A percentile compares a stretch with the other conserved stretches of the same genome.
Evolutionary conservation across 2,113 vertebrate genomes (phyloP).

Genomic region (Gymnogyps californianus): DNA sequence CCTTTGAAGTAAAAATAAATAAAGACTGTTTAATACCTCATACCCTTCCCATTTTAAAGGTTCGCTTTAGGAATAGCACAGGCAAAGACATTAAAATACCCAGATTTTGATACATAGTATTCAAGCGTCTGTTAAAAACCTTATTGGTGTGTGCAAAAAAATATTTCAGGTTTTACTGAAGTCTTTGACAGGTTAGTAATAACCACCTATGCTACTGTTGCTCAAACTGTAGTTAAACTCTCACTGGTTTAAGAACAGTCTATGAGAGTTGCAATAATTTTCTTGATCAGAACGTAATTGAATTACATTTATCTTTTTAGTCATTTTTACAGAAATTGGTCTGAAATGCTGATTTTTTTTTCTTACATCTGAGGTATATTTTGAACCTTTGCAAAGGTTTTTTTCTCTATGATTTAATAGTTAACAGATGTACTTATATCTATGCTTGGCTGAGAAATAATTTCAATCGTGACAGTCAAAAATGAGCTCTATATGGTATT

Average conservation of each 20-base stretch:
- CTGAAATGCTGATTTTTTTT: not conserved
- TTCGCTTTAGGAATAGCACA: not conserved
- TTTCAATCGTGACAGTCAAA: slow-evolving; percentile 71
- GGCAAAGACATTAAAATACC: not conserved
- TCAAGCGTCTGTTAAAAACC: not conserved
- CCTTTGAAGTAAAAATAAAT: not conserved
- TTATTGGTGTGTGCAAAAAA: not conserved
- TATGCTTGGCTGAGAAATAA: slow-evolving; percentile 68
- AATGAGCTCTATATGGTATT: slow-evolving; percentile 68
- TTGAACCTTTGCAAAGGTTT: not conserved
- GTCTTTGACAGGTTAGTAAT: not conserved
- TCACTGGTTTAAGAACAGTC: not conserved
- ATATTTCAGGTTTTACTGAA: not conserved
- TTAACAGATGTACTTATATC: slow-evolving; percentile 70
- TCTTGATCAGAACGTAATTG: not conserved
- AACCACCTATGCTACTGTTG: not conserved
- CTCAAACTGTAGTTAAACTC: not conserved
- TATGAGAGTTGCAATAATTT: not conserved
- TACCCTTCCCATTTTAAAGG: not conserved
- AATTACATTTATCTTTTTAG: not conserved
- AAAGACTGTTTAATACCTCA: not conserved
- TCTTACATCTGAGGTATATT: not conserved
- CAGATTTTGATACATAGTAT: not conserved
- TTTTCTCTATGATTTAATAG: slow-evolving; percentile 66
- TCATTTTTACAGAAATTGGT: not conserved